A percentile compares a stretch with the other conserved stretches of the same genome.
phyloP scores from a whole-genome alignment of 2,113 vertebrate species.

The Eclectus roratus region DNA sequence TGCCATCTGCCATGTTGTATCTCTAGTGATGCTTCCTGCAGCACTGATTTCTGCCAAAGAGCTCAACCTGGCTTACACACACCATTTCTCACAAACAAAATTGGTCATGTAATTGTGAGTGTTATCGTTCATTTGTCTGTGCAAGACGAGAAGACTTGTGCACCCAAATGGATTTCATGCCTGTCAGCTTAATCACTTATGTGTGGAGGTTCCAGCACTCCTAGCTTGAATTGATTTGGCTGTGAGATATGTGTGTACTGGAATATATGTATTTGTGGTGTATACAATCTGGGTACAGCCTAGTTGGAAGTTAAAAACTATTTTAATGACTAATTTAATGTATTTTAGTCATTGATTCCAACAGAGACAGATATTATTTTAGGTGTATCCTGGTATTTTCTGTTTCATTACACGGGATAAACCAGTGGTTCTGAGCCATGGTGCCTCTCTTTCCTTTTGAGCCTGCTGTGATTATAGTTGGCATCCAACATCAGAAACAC shows the following conservation, averaged over 20 bases:
- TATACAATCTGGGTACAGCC: not conserved
- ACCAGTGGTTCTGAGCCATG: accelerated
- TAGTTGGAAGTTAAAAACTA: not conserved
- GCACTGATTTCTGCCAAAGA: not conserved
- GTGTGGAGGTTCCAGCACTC: not conserved
- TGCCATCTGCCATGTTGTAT: not conserved
- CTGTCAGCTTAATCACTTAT: not conserved
- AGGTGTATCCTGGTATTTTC: not conserved
- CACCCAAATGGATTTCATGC: not conserved
- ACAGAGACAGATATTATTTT: not conserved
- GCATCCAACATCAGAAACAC: not conserved
- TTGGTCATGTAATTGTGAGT: not conserved
- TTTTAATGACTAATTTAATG: not conserved
- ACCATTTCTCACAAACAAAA: not conserved
- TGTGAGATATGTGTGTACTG: not conserved
- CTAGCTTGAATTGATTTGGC: not conserved
- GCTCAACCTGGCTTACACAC: not conserved
- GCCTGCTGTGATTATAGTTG: not conserved
- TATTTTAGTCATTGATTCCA: not conserved
- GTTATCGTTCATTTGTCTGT: not conserved
- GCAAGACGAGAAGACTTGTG: accelerated
- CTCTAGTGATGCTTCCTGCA: not conserved
- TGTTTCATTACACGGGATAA: accelerated
- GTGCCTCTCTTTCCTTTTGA: not conserved
- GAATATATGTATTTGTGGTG: not conserved